Base-by-base conservation (phyloP, 2,888 invertebrate genomes). In the Neoitamus cyanurus region DNA sequence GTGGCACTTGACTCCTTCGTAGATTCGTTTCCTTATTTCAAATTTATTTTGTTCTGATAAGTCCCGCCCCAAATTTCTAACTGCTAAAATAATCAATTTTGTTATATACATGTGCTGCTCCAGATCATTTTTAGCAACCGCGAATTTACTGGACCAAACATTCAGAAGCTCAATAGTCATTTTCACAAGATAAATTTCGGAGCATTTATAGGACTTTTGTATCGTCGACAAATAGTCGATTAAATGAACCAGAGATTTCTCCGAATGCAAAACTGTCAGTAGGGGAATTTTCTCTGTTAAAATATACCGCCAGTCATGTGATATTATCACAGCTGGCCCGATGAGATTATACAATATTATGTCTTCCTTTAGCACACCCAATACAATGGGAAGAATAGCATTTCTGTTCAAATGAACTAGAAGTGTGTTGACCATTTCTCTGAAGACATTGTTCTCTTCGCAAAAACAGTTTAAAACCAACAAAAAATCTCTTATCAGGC, bases 71-170 rank as follows among this genome's bases (percentile, higher is more conserved):
- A 91, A 88, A 5, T 15, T 15, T 37, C 28, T 77, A 15, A 93
- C 89, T 87, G 92, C 93, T 87, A 93, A 93, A 13, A 96, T 90
- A 0, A 96, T 92, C 31, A 95, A 88, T 89, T 95, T 94, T 0
- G 95, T 94, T 2, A 96, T 91, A 86, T 94, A 95, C 86, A 95
- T 91, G 88, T 96, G 96, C 87, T 96, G 96, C 46, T 94, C 93
- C 7, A 94, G 90, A 84, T 94, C 93, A 0, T 94, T 93, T 15
- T 94, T 94, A 80, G 93, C 93, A 9, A 94, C 89, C 0, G 94
- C 92, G 80, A 93, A 93, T 28, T 94, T 93, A 87, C 95, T 94
- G 0, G 94, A 92, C 97, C 97, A 97, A 13, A 94, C 92, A 0
- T 92, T 92, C 2, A 94, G 88, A 37, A 96, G 88, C 86, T 94